Evolutionary conservation across 2,797 vertebrate species (phyloP).

Genomic region (Borostomias antarcticus): DNA sequence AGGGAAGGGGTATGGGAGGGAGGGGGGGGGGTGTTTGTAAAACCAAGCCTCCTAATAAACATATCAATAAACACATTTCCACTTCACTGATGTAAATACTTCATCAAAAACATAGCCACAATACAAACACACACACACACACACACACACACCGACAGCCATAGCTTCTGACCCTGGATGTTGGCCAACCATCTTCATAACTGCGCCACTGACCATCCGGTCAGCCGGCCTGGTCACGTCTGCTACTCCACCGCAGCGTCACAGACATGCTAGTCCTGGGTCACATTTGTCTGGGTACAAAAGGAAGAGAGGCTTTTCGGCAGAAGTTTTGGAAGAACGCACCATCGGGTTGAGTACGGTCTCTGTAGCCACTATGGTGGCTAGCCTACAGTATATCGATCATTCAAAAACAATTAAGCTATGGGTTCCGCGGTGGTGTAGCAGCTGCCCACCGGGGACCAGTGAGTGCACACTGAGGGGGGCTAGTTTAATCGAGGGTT

Average conservation of each 20-base stretch:
- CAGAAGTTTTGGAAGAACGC: too few relatives aligned
- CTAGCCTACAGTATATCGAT: too few relatives aligned
- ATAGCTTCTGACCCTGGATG: not conserved
- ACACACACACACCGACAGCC: not conserved
- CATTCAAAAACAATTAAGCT: too few relatives aligned
- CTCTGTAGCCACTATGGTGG: too few relatives aligned
- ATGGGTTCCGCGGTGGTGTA: too few relatives aligned
- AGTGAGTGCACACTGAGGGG: too few relatives aligned
- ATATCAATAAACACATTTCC: conserved; percentile 41
- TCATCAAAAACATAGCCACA: not conserved
- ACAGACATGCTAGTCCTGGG: not conserved
- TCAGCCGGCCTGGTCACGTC: not conserved
- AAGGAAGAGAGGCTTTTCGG: too few relatives aligned
- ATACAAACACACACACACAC: not conserved
- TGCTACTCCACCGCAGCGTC: not conserved
- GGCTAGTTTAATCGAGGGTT: too few relatives aligned
- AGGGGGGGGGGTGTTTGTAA: conserved; percentile 19
- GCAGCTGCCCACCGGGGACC: too few relatives aligned
- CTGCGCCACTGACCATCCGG: not conserved
- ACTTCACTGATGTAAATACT: conserved; percentile 13
- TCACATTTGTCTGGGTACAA: not conserved
- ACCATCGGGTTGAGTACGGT: too few relatives aligned
- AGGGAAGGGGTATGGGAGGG: not conserved
- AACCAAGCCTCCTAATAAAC: conserved; percentile 14
- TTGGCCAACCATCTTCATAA: not conserved